Evolutionary conservation across 2,797 vertebrate genomes (phyloP).

Genomic region (Sebastes goodei): DNA sequence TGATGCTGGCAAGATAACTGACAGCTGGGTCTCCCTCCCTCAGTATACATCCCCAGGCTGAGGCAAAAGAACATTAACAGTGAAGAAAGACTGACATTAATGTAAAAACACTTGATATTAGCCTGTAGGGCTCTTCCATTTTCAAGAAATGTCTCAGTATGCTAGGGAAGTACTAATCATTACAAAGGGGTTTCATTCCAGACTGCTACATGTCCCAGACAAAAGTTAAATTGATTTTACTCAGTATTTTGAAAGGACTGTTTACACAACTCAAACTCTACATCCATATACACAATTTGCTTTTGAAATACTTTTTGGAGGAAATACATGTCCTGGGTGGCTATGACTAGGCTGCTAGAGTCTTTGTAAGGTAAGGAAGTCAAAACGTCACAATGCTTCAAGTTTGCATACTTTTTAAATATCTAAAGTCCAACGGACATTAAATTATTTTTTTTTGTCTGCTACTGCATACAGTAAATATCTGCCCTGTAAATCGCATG

Average conservation of each 20-base stretch:
- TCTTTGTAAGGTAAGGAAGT: neutral
- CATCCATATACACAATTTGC: neutral
- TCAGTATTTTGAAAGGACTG: neutral
- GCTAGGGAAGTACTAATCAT: neutral
- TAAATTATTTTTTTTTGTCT: neutral
- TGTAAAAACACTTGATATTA: neutral
- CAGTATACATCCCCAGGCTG: neutral
- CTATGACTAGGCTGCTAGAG: neutral
- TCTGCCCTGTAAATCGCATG: neutral
- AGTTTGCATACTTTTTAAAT: neutral
- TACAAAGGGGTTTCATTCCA: neutral
- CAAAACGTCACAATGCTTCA: neutral
- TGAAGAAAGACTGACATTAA: neutral
- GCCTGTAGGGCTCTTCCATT: neutral
- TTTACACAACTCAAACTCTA: neutral
- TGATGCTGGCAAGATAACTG: neutral
- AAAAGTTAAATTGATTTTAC: neutral
- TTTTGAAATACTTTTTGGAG: neutral
- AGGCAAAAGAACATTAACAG: neutral
- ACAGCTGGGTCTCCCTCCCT: constrained; percentile 9
- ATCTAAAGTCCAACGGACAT: neutral
- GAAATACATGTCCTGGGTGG: neutral
- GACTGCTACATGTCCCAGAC: neutral
- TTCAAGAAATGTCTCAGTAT: constrained; percentile 1
- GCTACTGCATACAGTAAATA: neutral